Base-by-base conservation (phyloP, 2,888 invertebrate genomes). In the Temnothorax unifasciatus region DNA sequence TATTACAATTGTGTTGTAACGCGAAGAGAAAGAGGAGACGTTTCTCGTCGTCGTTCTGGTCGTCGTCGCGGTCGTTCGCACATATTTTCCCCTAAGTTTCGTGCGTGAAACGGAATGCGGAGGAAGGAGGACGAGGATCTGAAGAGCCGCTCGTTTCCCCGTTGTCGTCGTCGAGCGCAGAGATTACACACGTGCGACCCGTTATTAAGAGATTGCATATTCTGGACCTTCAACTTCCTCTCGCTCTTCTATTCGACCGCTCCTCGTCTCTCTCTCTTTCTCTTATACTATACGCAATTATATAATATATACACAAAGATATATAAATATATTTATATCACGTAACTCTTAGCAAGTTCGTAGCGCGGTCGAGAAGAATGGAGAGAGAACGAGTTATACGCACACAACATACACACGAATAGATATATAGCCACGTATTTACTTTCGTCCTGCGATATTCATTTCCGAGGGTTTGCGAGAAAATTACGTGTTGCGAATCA, bases 331-430 rank as follows among this genome's bases (percentile, higher is more conserved):
- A 86, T 87, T 83, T 85, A 84, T 74, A 84, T 74, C 63, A 74
- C 79, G 88, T 89, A 89, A 89, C 18, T 74, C 74, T 85, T 91
- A 90, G 87, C 90, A 87, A 77, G 91, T 86, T 90, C 88, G 85
- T 90, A 88, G 91, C 89, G 90, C 86, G 89, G 85, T 89, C 84
- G 89, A 88, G 81, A 82, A 90, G 86, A 86, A 84, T 68, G 75
- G 83, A 84, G 87, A 87, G 90, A 81, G 59, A 77, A 81, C 34
- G 73, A 84, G 86, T 54, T 79, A 57, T 82, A 83, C 75, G 74
- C 77, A 41, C 82, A 63, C 47, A 52, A 59, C 47, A 59, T 76
- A 69, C 74, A 50, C 38, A 64, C 68, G 50, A 68, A 61, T 54
- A 69, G 18, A 57, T 50, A 47, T 61, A 34, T 74, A 77, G 29